Evolutionary conservation across 2,888 invertebrate species (phyloP).

Genomic region (Hypolimnas misippus): DNA sequence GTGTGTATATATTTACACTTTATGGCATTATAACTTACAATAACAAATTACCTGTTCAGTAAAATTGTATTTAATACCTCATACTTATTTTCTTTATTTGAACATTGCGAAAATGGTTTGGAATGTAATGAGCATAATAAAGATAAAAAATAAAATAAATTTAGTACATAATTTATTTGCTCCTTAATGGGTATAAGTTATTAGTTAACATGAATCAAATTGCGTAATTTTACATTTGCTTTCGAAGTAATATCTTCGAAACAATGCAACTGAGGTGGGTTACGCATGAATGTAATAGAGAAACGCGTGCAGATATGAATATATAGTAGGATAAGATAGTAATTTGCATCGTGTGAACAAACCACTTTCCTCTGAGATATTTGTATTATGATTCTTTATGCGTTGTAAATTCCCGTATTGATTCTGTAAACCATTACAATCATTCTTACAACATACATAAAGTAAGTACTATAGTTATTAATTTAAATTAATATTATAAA

Average conservation of each 20-base stretch:
- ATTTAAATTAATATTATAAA: too few species aligned
- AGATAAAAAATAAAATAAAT: neutral
- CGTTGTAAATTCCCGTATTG: too few species aligned
- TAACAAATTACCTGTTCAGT: too few species aligned
- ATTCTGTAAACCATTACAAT: too few species aligned
- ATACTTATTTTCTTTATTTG: too few species aligned
- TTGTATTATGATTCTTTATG: neutral
- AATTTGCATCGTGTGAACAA: neutral
- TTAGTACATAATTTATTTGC: neutral
- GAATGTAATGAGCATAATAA: neutral
- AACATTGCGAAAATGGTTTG: too few species aligned
- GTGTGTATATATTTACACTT: too few species aligned
- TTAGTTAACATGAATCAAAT: neutral
- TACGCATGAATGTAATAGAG: neutral
- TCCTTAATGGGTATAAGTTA: neutral
- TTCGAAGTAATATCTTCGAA: neutral
- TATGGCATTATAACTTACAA: too few species aligned
- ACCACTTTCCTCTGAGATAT: neutral
- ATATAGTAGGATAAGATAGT: neutral
- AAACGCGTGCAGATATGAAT: neutral
- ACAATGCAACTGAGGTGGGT: neutral
- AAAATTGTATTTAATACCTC: too few species aligned
- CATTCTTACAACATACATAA: too few species aligned
- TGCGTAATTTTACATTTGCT: neutral
- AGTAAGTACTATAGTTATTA: too few species aligned